These are phyloP conservation scores for Falco rusticolus DNA, from an alignment of 2,797 vertebrate species.

Conservation along the genomic window DNA sequence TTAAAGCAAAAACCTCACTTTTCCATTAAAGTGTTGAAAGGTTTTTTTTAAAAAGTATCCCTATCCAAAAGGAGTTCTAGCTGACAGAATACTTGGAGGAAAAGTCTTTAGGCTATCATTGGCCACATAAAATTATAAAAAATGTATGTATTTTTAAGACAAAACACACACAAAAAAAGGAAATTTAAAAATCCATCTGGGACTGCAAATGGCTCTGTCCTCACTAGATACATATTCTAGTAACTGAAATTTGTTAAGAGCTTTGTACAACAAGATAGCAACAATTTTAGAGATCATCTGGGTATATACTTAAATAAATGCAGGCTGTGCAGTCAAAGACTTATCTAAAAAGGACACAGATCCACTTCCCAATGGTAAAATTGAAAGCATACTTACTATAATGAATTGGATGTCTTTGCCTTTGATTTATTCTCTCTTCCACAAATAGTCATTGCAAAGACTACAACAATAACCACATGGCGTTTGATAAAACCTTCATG, in stretches of 20 bases:
- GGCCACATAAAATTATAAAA: background rate
- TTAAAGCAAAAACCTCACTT: background rate
- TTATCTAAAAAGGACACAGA: background rate
- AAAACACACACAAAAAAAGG: background rate
- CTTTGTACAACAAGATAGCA: background rate
- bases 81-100: background rate
- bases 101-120: background rate
- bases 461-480: background rate
- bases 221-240: background rate
- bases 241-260: background rate
- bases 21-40: background rate
- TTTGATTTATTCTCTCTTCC: background rate
- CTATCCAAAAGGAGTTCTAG: background rate
- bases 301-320: rapidly evolving
- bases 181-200: background rate
- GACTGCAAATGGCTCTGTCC: background rate
- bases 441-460: background rate
- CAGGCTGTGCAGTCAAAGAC: background rate
- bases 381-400: background rate
- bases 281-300: background rate
- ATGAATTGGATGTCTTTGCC: background rate
- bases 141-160: background rate
- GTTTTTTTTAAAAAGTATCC: background rate
- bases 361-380: background rate
- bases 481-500: background rate